Percentiles rank a stretch among this genome's conserved stretches.
Evolutionary conservation across 2,113 vertebrate genomes (phyloP).

Genomic region (Hyla sarda): DNA sequence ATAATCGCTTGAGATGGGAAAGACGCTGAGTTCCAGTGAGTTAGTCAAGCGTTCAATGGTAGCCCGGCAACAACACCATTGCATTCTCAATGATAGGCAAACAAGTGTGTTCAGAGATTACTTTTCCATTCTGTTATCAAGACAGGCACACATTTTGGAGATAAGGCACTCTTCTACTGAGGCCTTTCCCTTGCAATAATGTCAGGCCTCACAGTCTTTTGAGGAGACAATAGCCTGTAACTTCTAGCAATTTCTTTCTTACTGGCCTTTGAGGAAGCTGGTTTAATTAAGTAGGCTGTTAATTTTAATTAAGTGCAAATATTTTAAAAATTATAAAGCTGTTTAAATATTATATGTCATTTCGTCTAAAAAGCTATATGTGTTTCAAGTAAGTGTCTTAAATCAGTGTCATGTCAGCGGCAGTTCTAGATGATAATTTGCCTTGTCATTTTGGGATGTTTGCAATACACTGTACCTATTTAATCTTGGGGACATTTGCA

Average conservation of each 20-base stretch:
- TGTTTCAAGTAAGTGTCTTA: conserved; percentile 8
- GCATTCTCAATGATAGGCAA: conserved; percentile 54
- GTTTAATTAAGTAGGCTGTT: conserved; percentile 48
- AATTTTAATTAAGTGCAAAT: conserved; percentile 58
- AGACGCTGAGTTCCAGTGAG: conserved; percentile 30
- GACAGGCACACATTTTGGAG: conserved; percentile 50
- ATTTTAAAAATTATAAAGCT: conserved; percentile 41
- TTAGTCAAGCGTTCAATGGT: conserved; percentile 44
- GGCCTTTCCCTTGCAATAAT: conserved; percentile 45
- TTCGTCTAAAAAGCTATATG: conserved; percentile 20
- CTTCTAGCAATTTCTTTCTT: neutral
- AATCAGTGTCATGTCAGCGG: neutral
- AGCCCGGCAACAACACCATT: conserved; percentile 49
- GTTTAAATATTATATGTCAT: conserved; percentile 30
- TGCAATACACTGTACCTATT: neutral
- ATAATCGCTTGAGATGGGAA: conserved; percentile 45
- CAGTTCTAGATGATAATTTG: conserved; percentile 17
- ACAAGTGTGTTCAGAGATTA: conserved; percentile 58
- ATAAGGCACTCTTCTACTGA: conserved; percentile 49
- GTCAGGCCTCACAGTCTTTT: conserved; percentile 34
- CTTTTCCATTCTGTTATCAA: conserved; percentile 57
- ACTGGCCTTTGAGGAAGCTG: conserved; percentile 41
- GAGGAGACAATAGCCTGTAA: conserved; percentile 44
- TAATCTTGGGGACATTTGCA: neutral
- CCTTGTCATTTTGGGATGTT: conserved; percentile 13